phyloP scores from a whole-genome alignment of 2,888 invertebrate species.

The Acronicta aceris region DNA sequence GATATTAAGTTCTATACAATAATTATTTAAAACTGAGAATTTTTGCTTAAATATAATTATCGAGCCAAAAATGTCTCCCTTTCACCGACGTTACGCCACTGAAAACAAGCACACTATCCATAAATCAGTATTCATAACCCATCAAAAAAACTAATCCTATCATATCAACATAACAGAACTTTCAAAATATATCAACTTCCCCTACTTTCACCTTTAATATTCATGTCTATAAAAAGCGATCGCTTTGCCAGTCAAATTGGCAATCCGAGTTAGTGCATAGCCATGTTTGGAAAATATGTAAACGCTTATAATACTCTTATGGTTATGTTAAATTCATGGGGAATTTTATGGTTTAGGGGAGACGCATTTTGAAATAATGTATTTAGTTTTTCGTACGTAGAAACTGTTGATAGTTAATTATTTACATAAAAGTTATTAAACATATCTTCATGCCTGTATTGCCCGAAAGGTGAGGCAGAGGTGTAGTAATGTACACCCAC shows the following conservation, averaged over 20 bases:
- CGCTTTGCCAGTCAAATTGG: constrained; percentile 21
- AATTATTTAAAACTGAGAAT: too few relatives aligned
- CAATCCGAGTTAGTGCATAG: constrained; percentile 37
- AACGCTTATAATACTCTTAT: constrained; percentile 11
- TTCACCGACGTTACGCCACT: too few relatives aligned
- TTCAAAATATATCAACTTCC: background rate
- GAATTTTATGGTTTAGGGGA: constrained; percentile 25
- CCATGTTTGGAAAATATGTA: constrained; percentile 21
- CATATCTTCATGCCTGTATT: too few relatives aligned
- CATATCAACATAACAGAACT: constrained; percentile 16
- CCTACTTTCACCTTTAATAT: constrained; percentile 17
- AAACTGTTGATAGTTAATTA: too few relatives aligned
- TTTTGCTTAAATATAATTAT: too few relatives aligned
- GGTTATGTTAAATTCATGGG: constrained; percentile 29
- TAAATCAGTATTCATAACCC: constrained; percentile 33
- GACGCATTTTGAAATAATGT: background rate
- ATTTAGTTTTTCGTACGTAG: too few relatives aligned
- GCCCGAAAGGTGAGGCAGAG: too few relatives aligned
- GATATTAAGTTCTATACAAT: too few relatives aligned
- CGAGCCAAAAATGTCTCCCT: too few relatives aligned
- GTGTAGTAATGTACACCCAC: too few relatives aligned
- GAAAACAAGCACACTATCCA: background rate
- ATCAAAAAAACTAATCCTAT: constrained; percentile 30
- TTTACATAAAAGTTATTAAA: too few relatives aligned
- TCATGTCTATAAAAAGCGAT: constrained; percentile 37